These are phyloP conservation scores for Hippocampus zosterae DNA, from an alignment of 2,113 vertebrate species.

Conservation along the genomic window DNA sequence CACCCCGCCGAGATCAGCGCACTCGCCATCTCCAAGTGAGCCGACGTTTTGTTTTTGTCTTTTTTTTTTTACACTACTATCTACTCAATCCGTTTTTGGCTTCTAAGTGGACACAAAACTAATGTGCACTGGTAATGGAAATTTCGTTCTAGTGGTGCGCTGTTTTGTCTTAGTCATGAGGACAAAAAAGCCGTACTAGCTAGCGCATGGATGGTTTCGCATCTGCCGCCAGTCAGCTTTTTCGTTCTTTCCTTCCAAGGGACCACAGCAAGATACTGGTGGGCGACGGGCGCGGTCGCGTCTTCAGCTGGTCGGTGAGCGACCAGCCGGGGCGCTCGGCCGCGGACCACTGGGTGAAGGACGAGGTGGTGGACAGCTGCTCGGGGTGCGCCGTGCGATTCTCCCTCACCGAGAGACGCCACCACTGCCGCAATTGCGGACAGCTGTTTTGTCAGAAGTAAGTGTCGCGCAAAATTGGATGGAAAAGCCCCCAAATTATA, in stretches of 20 bases:
- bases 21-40: slow-evolving; percentile 90
- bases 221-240: too few species aligned
- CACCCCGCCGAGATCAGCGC: slow-evolving; percentile 94
- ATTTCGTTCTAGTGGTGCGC: background rate
- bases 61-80: too few species aligned
- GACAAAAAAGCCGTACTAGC: background rate
- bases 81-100: too few species aligned
- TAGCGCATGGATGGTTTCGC: too few species aligned
- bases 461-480: slow-evolving; percentile 32
- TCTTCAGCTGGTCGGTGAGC: slow-evolving; percentile 98
- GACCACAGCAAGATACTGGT: slow-evolving; percentile 98
- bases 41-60: background rate
- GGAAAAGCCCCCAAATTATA: background rate
- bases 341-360: slow-evolving; percentile 98
- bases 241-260: slow-evolving; percentile 58
- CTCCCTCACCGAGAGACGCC: slow-evolving; percentile 91
- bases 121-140: too few species aligned
- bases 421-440: slow-evolving; percentile 97
- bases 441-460: slow-evolving; percentile 99
- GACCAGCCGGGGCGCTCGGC: slow-evolving; percentile 93
- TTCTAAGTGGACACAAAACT: too few species aligned
- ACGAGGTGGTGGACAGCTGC: slow-evolving; percentile 94
- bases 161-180: background rate
- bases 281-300: slow-evolving; percentile 87
- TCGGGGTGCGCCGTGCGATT: slow-evolving; percentile 88